phyloP scores from a whole-genome alignment of 2,888 invertebrate genomes.

The Hoplodrina blanda region DNA sequence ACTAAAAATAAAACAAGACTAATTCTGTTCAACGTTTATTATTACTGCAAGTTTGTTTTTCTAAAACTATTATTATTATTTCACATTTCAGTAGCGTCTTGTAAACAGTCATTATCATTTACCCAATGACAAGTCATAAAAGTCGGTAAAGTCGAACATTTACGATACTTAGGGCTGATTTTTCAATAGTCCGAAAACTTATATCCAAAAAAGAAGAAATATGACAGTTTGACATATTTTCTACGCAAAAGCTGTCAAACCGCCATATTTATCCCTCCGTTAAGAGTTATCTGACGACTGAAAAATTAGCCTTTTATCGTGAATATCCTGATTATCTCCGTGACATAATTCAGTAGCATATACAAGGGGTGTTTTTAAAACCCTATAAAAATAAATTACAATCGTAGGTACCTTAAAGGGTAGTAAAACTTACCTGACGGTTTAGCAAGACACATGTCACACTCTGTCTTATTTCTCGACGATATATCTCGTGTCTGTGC shows the following conservation, averaged over 20 bases:
- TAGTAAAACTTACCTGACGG: constrained; percentile 3
- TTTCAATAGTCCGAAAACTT: too few relatives aligned
- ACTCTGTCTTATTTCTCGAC: constrained; percentile 4
- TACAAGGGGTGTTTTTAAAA: constrained; percentile 33
- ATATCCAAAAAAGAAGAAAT: too few relatives aligned
- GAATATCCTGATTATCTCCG: constrained; percentile 24
- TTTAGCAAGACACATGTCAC: not conserved
- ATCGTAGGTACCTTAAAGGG: constrained; percentile 16
- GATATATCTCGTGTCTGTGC: not conserved
- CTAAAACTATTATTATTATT: constrained; percentile 41
- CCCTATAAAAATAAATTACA: constrained; percentile 58
- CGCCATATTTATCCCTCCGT: too few relatives aligned
- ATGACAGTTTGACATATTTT: too few relatives aligned
- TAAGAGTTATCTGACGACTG: too few relatives aligned
- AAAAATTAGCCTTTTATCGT: not conserved
- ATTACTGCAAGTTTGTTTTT: constrained; percentile 39
- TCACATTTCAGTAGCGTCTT: constrained; percentile 28
- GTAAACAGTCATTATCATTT: constrained; percentile 1
- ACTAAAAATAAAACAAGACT: constrained; percentile 21
- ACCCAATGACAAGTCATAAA: not conserved
- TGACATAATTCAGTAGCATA: constrained; percentile 49
- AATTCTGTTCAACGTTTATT: constrained; percentile 52
- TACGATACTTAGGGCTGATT: constrained; percentile 5
- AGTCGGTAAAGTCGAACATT: constrained; percentile 5
- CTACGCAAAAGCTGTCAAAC: too few relatives aligned